Percentiles rank a stretch among this genome's conserved stretches.
phyloP scores from a whole-genome alignment of 2,888 invertebrate genomes.

The Rhodophaea formosa region DNA sequence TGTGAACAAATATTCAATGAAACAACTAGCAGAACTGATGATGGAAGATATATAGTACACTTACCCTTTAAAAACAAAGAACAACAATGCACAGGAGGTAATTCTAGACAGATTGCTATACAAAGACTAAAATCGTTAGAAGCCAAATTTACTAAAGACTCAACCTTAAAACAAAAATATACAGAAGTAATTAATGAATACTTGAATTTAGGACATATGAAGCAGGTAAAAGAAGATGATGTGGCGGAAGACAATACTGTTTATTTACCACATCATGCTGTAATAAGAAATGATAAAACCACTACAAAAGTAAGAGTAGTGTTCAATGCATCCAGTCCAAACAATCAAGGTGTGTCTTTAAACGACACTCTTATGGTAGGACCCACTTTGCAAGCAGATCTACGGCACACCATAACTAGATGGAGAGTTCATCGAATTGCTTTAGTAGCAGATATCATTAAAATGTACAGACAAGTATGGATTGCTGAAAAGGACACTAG shows the following conservation, averaged over 20 bases:
- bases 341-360: constrained; percentile 8
- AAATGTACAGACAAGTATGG: constrained; percentile 36
- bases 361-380: constrained; percentile 22
- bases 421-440: constrained; percentile 20
- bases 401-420: constrained; percentile 17
- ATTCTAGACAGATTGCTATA: constrained; percentile 18
- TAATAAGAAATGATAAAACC: too few species aligned
- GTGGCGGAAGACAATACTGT: not conserved
- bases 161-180: constrained; percentile 10
- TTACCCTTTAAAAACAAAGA: constrained; percentile 16
- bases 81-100: not conserved
- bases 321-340: constrained; percentile 14
- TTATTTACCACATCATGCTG: constrained; percentile 9
- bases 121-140: constrained; percentile 15
- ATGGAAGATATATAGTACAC: constrained; percentile 16
- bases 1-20: constrained; percentile 7
- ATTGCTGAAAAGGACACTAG: constrained; percentile 26
- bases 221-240: not conserved
- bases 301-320: not conserved
- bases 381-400: constrained; percentile 18
- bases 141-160: constrained; percentile 15
- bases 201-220: constrained; percentile 17
- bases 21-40: constrained; percentile 1
- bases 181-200: constrained; percentile 21
- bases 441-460: constrained; percentile 31